phyloP scores from a whole-genome alignment of 2,797 vertebrate genomes.

The Miichthys miiuy region DNA sequence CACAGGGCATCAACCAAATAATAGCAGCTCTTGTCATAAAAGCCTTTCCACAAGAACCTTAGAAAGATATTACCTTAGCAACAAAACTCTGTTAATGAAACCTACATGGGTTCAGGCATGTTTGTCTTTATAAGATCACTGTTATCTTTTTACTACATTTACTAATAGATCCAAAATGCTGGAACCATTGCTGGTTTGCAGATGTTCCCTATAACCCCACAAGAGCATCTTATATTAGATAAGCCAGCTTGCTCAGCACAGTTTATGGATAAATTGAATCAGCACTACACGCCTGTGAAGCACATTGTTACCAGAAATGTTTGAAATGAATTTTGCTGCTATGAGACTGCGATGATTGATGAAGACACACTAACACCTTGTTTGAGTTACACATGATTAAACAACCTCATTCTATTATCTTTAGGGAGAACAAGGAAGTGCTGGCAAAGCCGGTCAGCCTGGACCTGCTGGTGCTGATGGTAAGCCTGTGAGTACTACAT shows the following conservation, averaged over 20 bases:
- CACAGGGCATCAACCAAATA: conserved; percentile 40
- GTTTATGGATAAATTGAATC: conserved; percentile 51
- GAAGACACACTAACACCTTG: neutral
- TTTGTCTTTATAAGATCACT: conserved; percentile 79
- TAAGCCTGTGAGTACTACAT: conserved; percentile 99
- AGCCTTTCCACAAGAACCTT: conserved; percentile 46
- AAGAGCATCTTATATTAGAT: conserved; percentile 48
- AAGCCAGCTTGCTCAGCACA: conserved; percentile 33
- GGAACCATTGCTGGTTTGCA: conserved; percentile 61
- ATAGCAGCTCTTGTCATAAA: conserved; percentile 40
- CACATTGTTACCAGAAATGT: conserved; percentile 28
- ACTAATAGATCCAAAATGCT: conserved; percentile 69
- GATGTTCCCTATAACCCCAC: conserved; percentile 64
- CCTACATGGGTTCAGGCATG: conserved; percentile 53
- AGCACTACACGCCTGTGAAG: conserved; percentile 14
- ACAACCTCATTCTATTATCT: conserved; percentile 26
- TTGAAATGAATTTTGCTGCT: conserved; percentile 28
- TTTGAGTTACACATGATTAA: conserved; percentile 23
- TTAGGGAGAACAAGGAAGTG: conserved; percentile 91
- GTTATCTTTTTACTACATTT: conserved; percentile 65
- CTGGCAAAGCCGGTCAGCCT: conserved; percentile 89
- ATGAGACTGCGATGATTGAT: neutral
- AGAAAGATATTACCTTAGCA: conserved; percentile 48
- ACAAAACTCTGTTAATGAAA: conserved; percentile 51
- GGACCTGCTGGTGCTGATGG: conserved; percentile 98